Base-by-base conservation (phyloP, 2,113 vertebrate species). In the Setophaga petechia region DNA sequence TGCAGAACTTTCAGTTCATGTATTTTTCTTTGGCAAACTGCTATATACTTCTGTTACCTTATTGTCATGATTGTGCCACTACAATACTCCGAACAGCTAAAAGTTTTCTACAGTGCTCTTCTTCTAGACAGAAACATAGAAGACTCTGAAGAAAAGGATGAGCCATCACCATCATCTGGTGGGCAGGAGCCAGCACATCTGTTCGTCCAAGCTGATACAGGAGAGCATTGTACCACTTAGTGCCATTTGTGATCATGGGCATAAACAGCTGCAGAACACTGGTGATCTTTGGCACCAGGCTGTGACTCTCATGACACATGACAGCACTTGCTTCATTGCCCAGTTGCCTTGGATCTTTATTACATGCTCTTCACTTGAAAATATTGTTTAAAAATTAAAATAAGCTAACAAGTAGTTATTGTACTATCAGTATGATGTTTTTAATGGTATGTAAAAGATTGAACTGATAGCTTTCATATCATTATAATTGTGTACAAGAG, bases 221-320 rank as follows among this genome's bases (percentile, higher is more conserved):
- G 49, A 20, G 41, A 31, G n/a, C 80, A 25, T 91, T 88, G 91
- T 97, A 92, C 75, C 33, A 35, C 41, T 75, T 73, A 24, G 92
- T 94, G 90, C 19, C 25, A 31, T 74, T 95, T 87, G 74, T 90
- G 76, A 37, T 71, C 68, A 2, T 58, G 73, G 74, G 49, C 66
- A 65, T 37, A 47, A 66, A 62, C 95, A 95, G 88, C 93, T 96
- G 91, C 90, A 86, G 51, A 91, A 44, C 52, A 73, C 78, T 86
- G 89, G 30, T 85, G 80, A 71, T 86, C 67, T 90, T 90, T 94
- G 57, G 73, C 89, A 78, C 91, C 83, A 94, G 94, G 58, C 87
- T 76, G 67, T 88, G 87, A 88, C 67, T 93, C 61, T 74, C 49
- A 61, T 95, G 88, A 83, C 85, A 58, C 44, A 58, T 79, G 79